These are phyloP conservation scores for Cataglyphis altisquamis DNA, from an alignment of 2,888 invertebrate species.

Conservation along the genomic window DNA sequence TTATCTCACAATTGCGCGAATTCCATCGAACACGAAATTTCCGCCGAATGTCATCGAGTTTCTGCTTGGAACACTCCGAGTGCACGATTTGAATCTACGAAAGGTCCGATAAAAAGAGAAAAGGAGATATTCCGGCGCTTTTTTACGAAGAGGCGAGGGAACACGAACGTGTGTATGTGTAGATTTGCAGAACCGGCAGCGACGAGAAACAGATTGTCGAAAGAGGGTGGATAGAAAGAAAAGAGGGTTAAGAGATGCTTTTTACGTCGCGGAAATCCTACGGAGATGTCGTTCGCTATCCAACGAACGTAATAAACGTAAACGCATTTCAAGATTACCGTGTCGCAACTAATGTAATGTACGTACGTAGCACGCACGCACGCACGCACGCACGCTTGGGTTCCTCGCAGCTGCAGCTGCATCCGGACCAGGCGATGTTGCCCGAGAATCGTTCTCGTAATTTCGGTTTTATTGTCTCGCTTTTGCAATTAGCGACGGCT, in stretches of 20 bases:
- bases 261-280: constrained; percentile 52
- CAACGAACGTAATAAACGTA: constrained; percentile 67
- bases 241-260: constrained; percentile 7
- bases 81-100: constrained; percentile 13
- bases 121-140: not conserved
- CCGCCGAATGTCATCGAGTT: constrained; percentile 40
- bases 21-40: constrained; percentile 42
- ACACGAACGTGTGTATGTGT: not conserved
- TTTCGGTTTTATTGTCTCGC: constrained; percentile 65
- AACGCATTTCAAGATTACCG: constrained; percentile 65
- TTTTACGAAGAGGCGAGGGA: constrained; percentile 2
- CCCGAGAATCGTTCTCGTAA: constrained; percentile 44
- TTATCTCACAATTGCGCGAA: constrained; percentile 40
- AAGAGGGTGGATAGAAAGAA: not conserved
- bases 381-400: not conserved
- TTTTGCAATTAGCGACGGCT: constrained; percentile 72
- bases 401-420: constrained; percentile 59
- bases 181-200: not conserved
- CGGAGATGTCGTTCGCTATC: constrained; percentile 56
- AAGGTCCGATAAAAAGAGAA: constrained; percentile 16
- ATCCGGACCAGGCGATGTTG: constrained; percentile 61
- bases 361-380: not conserved
- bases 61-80: constrained; percentile 30
- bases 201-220: constrained; percentile 13
- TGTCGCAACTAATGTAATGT: constrained; percentile 55